Percentiles rank a stretch among this genome's conserved stretches.
These are phyloP conservation scores for Pristionchus japonicus DNA, from an alignment of 2,888 invertebrate species.

Conservation along the genomic window DNA sequence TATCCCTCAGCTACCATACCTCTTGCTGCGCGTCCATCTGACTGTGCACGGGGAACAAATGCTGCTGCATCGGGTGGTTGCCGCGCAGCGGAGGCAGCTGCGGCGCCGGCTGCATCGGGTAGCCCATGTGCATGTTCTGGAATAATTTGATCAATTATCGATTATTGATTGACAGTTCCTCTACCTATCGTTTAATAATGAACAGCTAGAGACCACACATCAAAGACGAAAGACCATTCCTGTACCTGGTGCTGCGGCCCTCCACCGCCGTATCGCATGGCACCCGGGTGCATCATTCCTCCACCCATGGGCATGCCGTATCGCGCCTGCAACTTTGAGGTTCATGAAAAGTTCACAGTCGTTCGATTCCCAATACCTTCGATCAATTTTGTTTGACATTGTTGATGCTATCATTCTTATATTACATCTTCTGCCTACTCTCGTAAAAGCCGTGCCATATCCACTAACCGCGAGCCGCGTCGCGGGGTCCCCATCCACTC, in stretches of 20 bases:
- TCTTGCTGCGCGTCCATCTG: not conserved
- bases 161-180: not conserved
- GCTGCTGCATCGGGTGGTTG: not conserved
- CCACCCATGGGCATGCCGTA: no score
- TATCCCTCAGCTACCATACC: not conserved
- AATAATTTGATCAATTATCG: no score
- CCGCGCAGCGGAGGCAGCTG: not conserved
- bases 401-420: no score
- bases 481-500: not conserved
- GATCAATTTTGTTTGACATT: no score
- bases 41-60: no score
- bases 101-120: not conserved
- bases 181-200: not conserved
- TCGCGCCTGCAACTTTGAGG: not conserved
- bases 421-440: no score
- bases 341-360: not conserved
- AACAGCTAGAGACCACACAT: not conserved
- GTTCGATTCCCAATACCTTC: not conserved
- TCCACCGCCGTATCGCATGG: no score
- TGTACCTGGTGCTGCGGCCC: no score
- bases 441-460: not conserved
- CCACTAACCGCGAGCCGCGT: not conserved
- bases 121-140: not conserved
- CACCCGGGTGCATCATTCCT: no score
- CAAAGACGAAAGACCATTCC: not conserved